phyloP scores from a whole-genome alignment of 2,888 invertebrate species.

The Stenodema calcarata region DNA sequence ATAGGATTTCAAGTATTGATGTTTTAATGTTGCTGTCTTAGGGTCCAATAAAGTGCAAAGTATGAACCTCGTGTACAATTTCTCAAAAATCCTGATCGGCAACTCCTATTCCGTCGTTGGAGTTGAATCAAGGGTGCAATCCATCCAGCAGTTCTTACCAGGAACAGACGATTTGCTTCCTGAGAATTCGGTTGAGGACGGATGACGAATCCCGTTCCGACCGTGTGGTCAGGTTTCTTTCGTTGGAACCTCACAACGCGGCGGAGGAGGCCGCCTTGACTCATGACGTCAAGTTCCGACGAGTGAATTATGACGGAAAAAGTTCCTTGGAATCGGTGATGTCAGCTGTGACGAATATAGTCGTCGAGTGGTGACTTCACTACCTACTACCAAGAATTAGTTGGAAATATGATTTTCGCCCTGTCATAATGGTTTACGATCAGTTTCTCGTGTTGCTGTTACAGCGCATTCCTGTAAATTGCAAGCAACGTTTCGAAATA shows the following conservation, averaged over 20 bases:
- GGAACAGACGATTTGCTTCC: background rate
- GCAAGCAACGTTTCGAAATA: no score
- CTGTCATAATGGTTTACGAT: no score
- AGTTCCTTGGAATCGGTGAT: background rate
- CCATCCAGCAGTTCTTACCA: background rate
- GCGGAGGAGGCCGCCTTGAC: background rate
- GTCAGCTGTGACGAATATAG: background rate
- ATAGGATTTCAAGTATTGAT: no score
- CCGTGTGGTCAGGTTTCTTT: background rate
- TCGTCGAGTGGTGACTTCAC: background rate
- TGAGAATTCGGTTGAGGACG: background rate
- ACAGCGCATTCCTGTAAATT: no score
- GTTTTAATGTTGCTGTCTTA: no score
- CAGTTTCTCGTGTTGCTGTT: no score
- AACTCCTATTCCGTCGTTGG: no score
- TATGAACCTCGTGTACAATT: no score
- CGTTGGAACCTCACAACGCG: background rate
- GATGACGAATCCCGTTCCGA: background rate
- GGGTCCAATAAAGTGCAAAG: no score
- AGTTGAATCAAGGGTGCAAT: background rate
- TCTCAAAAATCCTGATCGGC: no score
- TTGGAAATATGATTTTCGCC: background rate
- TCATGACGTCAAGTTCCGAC: background rate
- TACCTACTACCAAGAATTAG: background rate
- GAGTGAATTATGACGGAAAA: background rate